phyloP scores from a whole-genome alignment of 2,113 vertebrate species.

The Campylomormyrus tamandua region DNA sequence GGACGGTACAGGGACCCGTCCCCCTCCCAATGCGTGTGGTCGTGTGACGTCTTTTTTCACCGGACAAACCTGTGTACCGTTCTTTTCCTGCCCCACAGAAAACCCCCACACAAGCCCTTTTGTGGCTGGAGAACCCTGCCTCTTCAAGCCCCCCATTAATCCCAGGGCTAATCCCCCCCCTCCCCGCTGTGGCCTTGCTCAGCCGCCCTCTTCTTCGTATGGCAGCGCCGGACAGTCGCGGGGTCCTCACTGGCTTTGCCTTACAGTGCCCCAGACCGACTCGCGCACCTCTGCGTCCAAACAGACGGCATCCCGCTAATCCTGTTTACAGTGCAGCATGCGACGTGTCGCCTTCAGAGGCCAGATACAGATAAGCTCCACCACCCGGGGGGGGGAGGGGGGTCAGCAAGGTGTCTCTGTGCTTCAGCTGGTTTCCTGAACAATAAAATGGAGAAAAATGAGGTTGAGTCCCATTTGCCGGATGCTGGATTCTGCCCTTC shows the following conservation, averaged over 20 bases:
- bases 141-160: neutral
- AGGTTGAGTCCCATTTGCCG: neutral
- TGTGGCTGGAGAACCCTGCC: neutral
- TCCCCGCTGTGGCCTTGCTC: constrained; percentile 19
- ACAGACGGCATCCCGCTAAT: constrained; percentile 36
- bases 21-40: neutral
- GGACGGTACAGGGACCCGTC: neutral
- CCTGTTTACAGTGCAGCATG: constrained; percentile 32
- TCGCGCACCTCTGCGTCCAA: constrained; percentile 22
- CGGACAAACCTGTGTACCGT: neutral
- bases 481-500: neutral
- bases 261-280: neutral
- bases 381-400: neutral
- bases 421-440: neutral
- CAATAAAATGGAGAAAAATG: neutral
- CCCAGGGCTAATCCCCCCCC: constrained; percentile 23
- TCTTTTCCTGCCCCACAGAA: neutral
- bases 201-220: neutral
- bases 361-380: constrained; percentile 5
- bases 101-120: neutral
- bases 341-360: constrained; percentile 39
- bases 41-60: neutral
- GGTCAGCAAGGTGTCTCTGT: constrained; percentile 17
- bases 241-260: neutral
- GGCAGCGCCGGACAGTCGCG: neutral